phyloP scores from a whole-genome alignment of 2,888 invertebrate species.

The Sinohyriopsis cumingii region DNA sequence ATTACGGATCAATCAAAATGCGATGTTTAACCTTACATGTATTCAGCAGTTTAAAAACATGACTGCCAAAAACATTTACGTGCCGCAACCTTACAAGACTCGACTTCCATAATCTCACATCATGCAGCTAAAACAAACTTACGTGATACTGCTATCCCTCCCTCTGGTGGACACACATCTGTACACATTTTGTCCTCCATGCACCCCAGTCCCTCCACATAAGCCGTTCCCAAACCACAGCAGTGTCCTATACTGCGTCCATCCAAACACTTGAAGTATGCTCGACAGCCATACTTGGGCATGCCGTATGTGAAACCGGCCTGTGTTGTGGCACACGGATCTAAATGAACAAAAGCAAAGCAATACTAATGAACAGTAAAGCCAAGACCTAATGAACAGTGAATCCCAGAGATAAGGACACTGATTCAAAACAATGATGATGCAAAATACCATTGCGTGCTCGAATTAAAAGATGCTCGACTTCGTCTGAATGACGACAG shows the following conservation, averaged over 20 bases:
- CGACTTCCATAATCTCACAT: no score
- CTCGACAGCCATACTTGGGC: slow-evolving; percentile 43
- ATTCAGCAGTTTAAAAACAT: no score
- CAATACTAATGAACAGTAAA: background rate
- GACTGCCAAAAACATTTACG: no score
- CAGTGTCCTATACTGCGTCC: slow-evolving; percentile 53
- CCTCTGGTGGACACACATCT: slow-evolving; percentile 49
- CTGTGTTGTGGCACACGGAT: slow-evolving; percentile 40
- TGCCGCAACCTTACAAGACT: no score
- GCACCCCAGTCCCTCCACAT: slow-evolving; percentile 51
- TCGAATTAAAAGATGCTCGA: no score
- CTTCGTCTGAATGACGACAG: no score
- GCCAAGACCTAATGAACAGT: background rate
- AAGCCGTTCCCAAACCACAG: slow-evolving; percentile 50
- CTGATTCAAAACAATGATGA: background rate
- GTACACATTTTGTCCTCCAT: slow-evolving; percentile 42
- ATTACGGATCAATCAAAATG: no score
- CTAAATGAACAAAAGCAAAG: slow-evolving; percentile 22
- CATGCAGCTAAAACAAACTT: slow-evolving; percentile 1
- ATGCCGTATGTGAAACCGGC: slow-evolving; percentile 43
- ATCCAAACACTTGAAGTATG: slow-evolving; percentile 53
- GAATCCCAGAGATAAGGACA: no score
- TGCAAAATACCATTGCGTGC: background rate
- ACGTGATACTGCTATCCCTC: slow-evolving; percentile 47
- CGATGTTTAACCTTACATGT: no score